These are phyloP conservation scores for Uropsilus gracilis DNA, from an alignment of 2,113 vertebrate species.

Conservation along the genomic window DNA sequence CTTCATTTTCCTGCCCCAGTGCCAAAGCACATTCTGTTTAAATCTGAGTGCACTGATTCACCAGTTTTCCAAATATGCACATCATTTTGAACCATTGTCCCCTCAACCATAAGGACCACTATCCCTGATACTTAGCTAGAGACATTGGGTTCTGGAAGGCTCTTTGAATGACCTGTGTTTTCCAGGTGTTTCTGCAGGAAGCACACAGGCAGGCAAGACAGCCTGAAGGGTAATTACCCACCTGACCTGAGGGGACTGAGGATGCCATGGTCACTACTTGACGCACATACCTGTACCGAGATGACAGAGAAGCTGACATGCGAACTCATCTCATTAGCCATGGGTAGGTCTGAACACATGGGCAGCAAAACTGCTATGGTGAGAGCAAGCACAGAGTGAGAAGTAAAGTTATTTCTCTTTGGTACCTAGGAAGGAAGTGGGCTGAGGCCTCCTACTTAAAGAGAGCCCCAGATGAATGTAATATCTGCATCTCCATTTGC, in stretches of 20 bases:
- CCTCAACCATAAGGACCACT: not conserved
- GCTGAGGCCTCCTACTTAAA: not conserved
- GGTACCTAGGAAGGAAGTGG: not conserved
- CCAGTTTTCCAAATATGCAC: not conserved
- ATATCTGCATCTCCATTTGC: not conserved
- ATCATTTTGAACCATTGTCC: not conserved
- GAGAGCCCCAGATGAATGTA: not conserved
- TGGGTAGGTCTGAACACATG: not conserved
- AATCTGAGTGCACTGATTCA: not conserved
- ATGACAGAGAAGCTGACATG: not conserved
- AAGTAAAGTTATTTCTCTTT: not conserved
- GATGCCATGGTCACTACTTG: rapidly evolving
- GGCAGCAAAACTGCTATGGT: not conserved
- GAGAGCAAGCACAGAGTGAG: not conserved
- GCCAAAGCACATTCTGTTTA: not conserved
- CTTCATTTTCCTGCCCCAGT: not conserved
- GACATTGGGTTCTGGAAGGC: not conserved
- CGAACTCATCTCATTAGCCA: not conserved
- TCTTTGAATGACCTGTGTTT: not conserved
- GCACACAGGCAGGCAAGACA: rapidly evolving
- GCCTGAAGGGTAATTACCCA: not conserved
- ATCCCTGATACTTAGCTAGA: not conserved
- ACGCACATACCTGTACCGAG: not conserved
- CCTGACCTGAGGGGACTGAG: not conserved
- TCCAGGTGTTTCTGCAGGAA: not conserved